Evolutionary conservation across 2,888 invertebrate genomes (phyloP).

Genomic region (Euphydryas editha): DNA sequence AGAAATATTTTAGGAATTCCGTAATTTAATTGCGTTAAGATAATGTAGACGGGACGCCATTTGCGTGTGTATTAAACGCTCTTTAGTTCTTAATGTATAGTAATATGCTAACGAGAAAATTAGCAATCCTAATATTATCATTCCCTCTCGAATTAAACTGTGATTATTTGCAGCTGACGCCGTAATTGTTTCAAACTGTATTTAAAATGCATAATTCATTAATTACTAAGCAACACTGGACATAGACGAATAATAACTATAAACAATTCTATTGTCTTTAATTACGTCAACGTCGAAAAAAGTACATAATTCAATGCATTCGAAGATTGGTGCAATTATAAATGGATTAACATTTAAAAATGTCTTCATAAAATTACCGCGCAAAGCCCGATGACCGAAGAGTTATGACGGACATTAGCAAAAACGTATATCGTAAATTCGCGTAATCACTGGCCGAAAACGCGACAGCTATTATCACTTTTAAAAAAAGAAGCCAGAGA

Average conservation of each 20-base stretch:
- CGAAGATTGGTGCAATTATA: conserved; percentile 33
- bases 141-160: conserved; percentile 47
- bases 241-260: conserved; percentile 9
- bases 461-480: conserved; percentile 65
- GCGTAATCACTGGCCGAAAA: conserved; percentile 68
- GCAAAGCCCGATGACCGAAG: conserved; percentile 30
- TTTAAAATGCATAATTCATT: conserved; percentile 43
- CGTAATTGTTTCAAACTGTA: conserved; percentile 47
- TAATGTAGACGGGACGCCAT: conserved; percentile 26
- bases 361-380: conserved; percentile 43
- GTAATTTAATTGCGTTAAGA: neutral
- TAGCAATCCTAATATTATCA: conserved; percentile 47
- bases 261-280: conserved; percentile 4
- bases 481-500: conserved; percentile 55
- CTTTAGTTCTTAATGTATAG: conserved; percentile 33
- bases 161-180: conserved; percentile 51
- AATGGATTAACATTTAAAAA: conserved; percentile 37
- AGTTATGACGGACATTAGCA: conserved; percentile 58
- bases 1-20: neutral
- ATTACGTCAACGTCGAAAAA: conserved; percentile 9
- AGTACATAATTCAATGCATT: conserved; percentile 3
- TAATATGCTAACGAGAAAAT: conserved; percentile 46
- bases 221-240: conserved; percentile 20
- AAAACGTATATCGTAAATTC: conserved; percentile 74
- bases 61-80: conserved; percentile 34